These are phyloP conservation scores for Sabellastarte sp. DNA, from an alignment of 2,888 invertebrate species.

Conservation along the genomic window DNA sequence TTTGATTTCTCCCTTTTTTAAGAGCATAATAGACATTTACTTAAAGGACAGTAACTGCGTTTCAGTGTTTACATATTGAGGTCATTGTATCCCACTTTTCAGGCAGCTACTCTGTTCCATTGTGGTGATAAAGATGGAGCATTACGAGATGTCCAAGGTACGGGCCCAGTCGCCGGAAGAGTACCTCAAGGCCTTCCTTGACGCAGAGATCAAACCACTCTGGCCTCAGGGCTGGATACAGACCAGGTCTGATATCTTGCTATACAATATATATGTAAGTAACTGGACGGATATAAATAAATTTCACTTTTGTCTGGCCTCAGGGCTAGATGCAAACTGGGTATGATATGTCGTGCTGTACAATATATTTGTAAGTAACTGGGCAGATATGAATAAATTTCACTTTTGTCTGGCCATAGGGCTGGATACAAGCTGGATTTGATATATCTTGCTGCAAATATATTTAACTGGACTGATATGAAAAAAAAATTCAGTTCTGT, in stretches of 20 bases:
- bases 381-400: background rate
- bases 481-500: too few relatives aligned
- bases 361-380: background rate
- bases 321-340: background rate
- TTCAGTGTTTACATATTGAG: too few relatives aligned
- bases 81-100: too few relatives aligned
- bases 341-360: background rate
- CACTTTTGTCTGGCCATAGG: too few relatives aligned
- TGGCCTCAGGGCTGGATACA: conserved; percentile 73
- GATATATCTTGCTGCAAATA: too few relatives aligned
- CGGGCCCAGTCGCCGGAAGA: conserved; percentile 59
- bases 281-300: background rate
- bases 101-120: conserved; percentile 57
- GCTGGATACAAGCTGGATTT: too few relatives aligned
- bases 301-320: too few relatives aligned
- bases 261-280: background rate
- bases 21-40: too few relatives aligned
- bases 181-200: conserved; percentile 65
- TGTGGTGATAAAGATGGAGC: conserved; percentile 59
- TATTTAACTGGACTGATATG: too few relatives aligned
- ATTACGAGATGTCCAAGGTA: conserved; percentile 60
- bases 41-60: too few relatives aligned
- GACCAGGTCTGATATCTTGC: conserved; percentile 44
- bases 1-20: too few relatives aligned
- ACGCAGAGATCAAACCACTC: conserved; percentile 66